Evolutionary conservation across 2,113 vertebrate genomes (phyloP), one percentile per base, ranked within the genome.

Genomic region (Lasiurus cinereus): DNA sequence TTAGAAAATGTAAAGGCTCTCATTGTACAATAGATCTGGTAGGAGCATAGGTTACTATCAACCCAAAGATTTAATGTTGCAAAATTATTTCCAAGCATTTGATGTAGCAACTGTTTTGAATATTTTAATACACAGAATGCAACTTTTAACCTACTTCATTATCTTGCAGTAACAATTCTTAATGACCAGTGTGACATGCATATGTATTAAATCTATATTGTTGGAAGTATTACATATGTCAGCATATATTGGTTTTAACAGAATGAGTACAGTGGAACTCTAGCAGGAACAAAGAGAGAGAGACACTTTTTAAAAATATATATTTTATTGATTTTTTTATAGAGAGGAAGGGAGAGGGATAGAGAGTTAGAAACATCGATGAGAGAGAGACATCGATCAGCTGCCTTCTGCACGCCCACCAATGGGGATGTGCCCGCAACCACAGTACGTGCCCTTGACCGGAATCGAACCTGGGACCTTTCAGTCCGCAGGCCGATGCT

Each of bases 1-100:
- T 66, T 22, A 88, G 24, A 92, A 70, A 78, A 88, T 50, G 33
- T 54, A 33, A 85, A 86, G 62, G 1, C 79, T 83, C 19, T 92
- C 69, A 78, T 8, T 54, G 36, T 46, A 12, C 0, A 64, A 1
- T 24, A 78, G 24, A 16, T 43, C 76, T 87, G n/a, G 36, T 10
- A 83, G 36, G 16, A 83, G 33, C 31, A 79, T 36, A 78, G 43
- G 33, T 94, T 77, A 73, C 0, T 59, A 3, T 80, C 36, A 67
- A 16, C 8, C 22, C 31, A 64, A 5, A 69, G 90, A 43, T 39
- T 94, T 73, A 84, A 39, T 29, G 39, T 64, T 86, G 22, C 66
- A 76, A 74, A 90, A 56, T 31, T n/a, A 96, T 66, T 83, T 91
- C 16, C n/a, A 91, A 8, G 16, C 70, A 87, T 76, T 89, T 78